phyloP scores from a whole-genome alignment of 1,140 invertebrate species.

The Drosophila erecta region DNA sequence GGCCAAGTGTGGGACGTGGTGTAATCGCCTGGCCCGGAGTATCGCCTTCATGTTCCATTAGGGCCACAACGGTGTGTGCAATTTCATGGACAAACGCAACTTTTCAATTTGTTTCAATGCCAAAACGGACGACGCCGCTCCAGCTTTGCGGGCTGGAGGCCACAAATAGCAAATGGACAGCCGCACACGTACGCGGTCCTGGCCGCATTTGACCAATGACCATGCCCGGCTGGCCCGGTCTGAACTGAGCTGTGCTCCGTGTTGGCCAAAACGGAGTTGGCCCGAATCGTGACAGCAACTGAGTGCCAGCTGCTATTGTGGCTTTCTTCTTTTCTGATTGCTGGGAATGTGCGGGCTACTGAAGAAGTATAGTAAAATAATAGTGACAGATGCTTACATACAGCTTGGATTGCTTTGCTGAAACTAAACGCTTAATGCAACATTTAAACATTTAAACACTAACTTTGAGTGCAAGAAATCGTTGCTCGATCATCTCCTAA shows the following conservation, averaged over 20 bases:
- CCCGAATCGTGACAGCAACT: conserved; percentile 30
- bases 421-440: no score
- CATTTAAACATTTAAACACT: no score
- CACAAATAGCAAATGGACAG: conserved; percentile 24
- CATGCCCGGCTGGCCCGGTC: conserved; percentile 4
- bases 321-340: no score
- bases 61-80: background rate
- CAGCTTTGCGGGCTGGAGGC: background rate
- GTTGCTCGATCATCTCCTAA: no score
- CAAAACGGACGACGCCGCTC: conserved; percentile 6
- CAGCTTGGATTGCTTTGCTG: no score
- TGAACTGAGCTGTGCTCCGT: no score
- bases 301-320: background rate
- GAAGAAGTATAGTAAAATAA: no score
- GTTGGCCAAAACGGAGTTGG: conserved; percentile 23
- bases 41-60: conserved; percentile 49
- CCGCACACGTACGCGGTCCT: conserved; percentile 25
- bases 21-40: conserved; percentile 49
- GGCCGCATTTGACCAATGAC: conserved; percentile 27
- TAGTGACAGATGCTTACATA: no score
- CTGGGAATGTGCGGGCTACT: no score
- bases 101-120: conserved; percentile 58
- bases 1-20: conserved; percentile 61
- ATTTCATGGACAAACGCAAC: conserved; percentile 49
- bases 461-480: no score